Percentiles rank a stretch among this genome's conserved stretches.
These are phyloP conservation scores for Osedax frankpressi DNA, from an alignment of 2,888 invertebrate species.

Conservation along the genomic window DNA sequence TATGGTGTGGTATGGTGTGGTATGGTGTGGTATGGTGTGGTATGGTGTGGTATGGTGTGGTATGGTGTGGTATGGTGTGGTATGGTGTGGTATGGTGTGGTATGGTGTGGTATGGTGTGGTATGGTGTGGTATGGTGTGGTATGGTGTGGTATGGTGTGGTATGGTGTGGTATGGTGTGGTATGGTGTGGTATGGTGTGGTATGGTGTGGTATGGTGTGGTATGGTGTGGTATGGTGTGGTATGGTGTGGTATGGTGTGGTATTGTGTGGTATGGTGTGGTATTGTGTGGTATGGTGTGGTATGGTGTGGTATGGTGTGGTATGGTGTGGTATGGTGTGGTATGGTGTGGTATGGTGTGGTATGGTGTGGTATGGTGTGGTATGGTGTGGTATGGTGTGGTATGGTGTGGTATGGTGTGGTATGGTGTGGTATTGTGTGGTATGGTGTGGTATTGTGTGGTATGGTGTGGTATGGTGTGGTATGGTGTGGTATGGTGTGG, in stretches of 20 bases:
- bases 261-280: not conserved
- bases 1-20: constrained; percentile 20
- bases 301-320: not conserved
- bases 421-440: not conserved
- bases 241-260: not conserved
- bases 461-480: not conserved
- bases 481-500: not conserved
- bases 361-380: not conserved
- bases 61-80: not conserved
- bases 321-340: not conserved
- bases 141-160: constrained; percentile 18
- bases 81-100: constrained; percentile 8
- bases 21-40: constrained; percentile 8
- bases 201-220: not conserved
- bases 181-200: constrained; percentile 14
- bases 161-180: constrained; percentile 19
- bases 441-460: not conserved
- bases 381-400: not conserved
- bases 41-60: not conserved
- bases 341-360: not conserved
- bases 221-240: not conserved
- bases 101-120: constrained; percentile 19
- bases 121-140: constrained; percentile 19
- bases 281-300: not conserved
- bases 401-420: not conserved